These are phyloP conservation scores for Parascotia fuliginaria DNA, from an alignment of 2,888 invertebrate species.

Conservation along the genomic window DNA sequence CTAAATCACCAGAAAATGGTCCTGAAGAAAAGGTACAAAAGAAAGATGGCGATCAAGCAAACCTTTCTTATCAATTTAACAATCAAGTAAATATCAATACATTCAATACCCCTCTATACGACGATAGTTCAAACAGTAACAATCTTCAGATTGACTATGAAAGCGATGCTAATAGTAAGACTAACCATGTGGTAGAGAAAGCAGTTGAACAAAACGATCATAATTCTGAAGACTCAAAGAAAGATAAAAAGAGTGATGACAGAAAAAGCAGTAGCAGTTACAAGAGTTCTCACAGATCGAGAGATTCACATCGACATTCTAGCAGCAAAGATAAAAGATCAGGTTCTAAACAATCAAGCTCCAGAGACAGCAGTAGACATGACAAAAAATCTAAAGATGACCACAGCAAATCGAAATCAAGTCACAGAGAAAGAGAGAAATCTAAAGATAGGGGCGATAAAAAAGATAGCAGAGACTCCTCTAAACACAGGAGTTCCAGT, in stretches of 20 bases:
- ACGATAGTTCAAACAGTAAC: conserved; percentile 80
- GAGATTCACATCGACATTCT: conserved; percentile 74
- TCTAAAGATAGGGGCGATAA: conserved; percentile 68
- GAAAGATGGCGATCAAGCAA: conserved; percentile 60
- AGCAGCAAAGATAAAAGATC: conserved; percentile 74
- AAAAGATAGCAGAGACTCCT: conserved; percentile 73
- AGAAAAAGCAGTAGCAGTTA: conserved; percentile 65
- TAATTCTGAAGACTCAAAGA: conserved; percentile 67
- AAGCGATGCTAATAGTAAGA: conserved; percentile 79
- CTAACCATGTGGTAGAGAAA: conserved; percentile 71
- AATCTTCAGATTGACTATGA: conserved; percentile 79
- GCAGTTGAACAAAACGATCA: conserved; percentile 56
- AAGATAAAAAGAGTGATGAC: conserved; percentile 67
- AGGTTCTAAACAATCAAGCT: conserved; percentile 71
- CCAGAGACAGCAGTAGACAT: conserved; percentile 68
- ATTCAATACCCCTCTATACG: conserved; percentile 71
- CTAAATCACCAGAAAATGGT: conserved; percentile 64
- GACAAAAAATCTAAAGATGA: conserved; percentile 76
- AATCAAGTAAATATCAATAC: conserved; percentile 74
- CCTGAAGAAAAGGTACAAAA: conserved; percentile 61
- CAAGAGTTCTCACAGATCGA: conserved; percentile 73
- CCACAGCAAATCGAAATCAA: conserved; percentile 65
- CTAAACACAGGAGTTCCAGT: conserved; percentile 73
- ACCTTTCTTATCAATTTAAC: conserved; percentile 69
- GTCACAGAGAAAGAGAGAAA: conserved; percentile 62